Conservation (phyloP, 1,140 invertebrate species). For the Choristoneura fumiferana region DNA sequence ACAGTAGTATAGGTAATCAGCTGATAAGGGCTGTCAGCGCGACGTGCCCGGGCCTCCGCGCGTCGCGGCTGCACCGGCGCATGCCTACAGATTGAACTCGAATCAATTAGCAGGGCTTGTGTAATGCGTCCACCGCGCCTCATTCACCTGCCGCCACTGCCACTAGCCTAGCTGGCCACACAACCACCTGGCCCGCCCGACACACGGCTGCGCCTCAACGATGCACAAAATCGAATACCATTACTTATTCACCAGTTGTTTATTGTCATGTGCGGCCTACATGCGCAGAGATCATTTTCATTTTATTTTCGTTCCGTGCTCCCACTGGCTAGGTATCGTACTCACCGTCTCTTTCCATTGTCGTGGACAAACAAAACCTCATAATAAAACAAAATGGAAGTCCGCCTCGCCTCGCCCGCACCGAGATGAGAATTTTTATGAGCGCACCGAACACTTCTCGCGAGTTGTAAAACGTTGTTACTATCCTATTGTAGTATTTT, state of each 20-base stretch:
- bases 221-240: conserved; percentile 74
- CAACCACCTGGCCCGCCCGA: conserved; percentile 35
- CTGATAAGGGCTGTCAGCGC: conserved; percentile 63
- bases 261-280: conserved; percentile 66
- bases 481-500: conserved; percentile 78
- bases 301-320: conserved; percentile 39
- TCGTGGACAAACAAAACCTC: conserved; percentile 67
- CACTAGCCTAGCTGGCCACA: conserved; percentile 32
- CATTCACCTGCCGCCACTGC: not conserved
- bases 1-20: conserved; percentile 62
- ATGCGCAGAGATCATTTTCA: conserved; percentile 65
- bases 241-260: conserved; percentile 73
- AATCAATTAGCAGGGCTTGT: conserved; percentile 55
- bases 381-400: conserved; percentile 79
- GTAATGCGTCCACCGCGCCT: conserved; percentile 21
- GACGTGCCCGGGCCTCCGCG: conserved; percentile 39
- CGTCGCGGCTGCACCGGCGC: conserved; percentile 47
- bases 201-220: conserved; percentile 57
- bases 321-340: conserved; percentile 34
- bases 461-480: conserved; percentile 78
- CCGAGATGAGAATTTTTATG: conserved; percentile 71
- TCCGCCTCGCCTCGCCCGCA: conserved; percentile 56
- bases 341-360: conserved; percentile 76
- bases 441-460: conserved; percentile 54
- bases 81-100: conserved; percentile 58